Evolutionary conservation across 2,888 invertebrate species (phyloP).

Genomic region (Synergus gifuensis): DNA sequence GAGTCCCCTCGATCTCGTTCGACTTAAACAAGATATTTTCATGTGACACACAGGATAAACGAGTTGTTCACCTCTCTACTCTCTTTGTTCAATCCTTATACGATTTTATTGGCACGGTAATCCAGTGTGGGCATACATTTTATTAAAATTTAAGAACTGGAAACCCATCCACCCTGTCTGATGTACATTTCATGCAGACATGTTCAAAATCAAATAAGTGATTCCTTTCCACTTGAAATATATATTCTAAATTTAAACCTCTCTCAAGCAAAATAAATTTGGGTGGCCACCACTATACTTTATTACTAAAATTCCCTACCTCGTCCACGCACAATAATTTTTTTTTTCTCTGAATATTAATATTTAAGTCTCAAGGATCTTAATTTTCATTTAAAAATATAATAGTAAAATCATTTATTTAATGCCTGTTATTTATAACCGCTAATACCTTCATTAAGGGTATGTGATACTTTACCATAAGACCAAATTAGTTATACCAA

Average conservation of each 20-base stretch:
- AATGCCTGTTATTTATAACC: too few species aligned
- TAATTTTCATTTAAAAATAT: too few species aligned
- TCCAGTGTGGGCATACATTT: constrained; percentile 22
- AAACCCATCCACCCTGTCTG: not conserved
- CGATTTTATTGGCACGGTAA: constrained; percentile 38
- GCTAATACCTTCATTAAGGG: too few species aligned
- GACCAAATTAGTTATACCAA: too few species aligned
- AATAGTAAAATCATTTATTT: too few species aligned
- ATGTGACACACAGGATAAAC: constrained; percentile 39
- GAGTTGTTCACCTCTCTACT: constrained; percentile 39
- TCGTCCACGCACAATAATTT: too few species aligned
- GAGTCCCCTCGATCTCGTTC: constrained; percentile 38
- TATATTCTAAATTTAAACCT: not conserved
- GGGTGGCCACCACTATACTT: too few species aligned
- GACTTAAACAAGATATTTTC: constrained; percentile 37
- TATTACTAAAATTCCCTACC: too few species aligned
- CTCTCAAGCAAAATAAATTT: not conserved
- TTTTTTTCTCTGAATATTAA: too few species aligned
- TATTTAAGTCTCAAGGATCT: too few species aligned
- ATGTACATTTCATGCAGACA: not conserved
- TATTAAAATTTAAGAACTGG: not conserved
- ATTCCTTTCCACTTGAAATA: not conserved
- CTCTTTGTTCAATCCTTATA: constrained; percentile 34
- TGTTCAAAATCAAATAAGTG: not conserved
- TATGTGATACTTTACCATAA: too few species aligned